These are phyloP conservation scores for Bergia sp. DNA, from an alignment of 92 coral and sea anemone genomes.

Conservation along the genomic window DNA sequence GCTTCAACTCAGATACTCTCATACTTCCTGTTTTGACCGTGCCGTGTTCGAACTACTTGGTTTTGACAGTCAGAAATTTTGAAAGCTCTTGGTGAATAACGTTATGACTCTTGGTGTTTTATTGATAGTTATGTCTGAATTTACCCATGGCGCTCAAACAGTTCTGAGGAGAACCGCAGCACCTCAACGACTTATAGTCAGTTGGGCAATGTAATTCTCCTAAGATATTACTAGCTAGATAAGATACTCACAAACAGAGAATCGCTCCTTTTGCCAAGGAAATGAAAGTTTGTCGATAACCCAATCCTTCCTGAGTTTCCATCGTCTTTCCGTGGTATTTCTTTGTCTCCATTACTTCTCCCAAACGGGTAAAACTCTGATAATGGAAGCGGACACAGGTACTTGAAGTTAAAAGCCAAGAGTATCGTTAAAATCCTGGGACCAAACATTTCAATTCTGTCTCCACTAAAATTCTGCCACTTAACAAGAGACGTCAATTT, in stretches of 20 bases:
- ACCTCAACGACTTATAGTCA: neutral
- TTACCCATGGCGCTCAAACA: neutral
- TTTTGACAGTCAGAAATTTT: neutral
- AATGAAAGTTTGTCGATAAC: constrained; percentile 18
- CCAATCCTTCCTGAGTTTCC: constrained; percentile 26
- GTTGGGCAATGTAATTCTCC: neutral
- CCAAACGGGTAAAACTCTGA: constrained; percentile 42
- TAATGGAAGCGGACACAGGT: neutral
- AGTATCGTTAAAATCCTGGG: neutral
- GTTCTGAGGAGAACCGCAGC: neutral
- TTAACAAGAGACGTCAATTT: neutral
- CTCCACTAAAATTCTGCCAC: neutral
- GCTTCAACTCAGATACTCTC: neutral
- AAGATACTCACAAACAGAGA: constrained; percentile 38
- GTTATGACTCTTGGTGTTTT: neutral
- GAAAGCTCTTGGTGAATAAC: neutral
- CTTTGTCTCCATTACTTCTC: neutral
- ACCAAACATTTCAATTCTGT: neutral
- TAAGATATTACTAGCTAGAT: neutral
- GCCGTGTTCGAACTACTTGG: neutral
- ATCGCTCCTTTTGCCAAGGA: constrained; percentile 26
- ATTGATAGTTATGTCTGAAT: neutral
- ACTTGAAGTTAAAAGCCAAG: neutral
- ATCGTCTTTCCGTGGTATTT: constrained; percentile 13
- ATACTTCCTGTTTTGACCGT: neutral